Percentiles rank a stretch among this genome's conserved stretches.
Evolutionary conservation across 2,113 vertebrate species (phyloP).

Genomic region (Barnardius zonarius): DNA sequence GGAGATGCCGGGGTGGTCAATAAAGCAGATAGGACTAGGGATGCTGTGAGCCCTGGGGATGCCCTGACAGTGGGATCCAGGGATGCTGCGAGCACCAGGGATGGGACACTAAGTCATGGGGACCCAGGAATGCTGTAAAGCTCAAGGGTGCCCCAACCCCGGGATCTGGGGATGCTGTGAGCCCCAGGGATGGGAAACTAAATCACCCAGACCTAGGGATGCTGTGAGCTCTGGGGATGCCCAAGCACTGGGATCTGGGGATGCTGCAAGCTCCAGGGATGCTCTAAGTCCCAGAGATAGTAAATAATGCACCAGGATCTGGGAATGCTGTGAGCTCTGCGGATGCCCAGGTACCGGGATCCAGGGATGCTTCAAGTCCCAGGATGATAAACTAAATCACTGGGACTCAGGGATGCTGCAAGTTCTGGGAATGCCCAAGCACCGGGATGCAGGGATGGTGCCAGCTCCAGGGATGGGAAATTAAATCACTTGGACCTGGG

Average conservation of each 20-base stretch:
- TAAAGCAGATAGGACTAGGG: neutral
- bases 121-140: neutral
- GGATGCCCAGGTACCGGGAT: too few species aligned
- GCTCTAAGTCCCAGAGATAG: neutral
- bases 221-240: neutral
- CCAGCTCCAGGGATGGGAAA: too few species aligned
- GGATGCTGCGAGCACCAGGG: neutral
- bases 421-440: too few species aligned
- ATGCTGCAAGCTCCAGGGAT: neutral
- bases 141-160: too few species aligned
- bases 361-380: too few species aligned
- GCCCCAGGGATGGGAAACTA: neutral
- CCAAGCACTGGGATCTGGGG: accelerated
- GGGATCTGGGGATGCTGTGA: accelerated
- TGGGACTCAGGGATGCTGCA: too few species aligned
- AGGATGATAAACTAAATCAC: too few species aligned
- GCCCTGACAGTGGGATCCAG: accelerated
- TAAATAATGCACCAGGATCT: neutral
- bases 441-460: too few species aligned
- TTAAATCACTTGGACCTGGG: too few species aligned
- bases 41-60: neutral
- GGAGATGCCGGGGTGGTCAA: neutral
- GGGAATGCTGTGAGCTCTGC: neutral
- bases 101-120: too few species aligned
- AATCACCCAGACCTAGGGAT: too few species aligned